These are phyloP conservation scores for Neomicropteryx cornuta DNA, from an alignment of 1,140 invertebrate genomes.

Conservation along the genomic window DNA sequence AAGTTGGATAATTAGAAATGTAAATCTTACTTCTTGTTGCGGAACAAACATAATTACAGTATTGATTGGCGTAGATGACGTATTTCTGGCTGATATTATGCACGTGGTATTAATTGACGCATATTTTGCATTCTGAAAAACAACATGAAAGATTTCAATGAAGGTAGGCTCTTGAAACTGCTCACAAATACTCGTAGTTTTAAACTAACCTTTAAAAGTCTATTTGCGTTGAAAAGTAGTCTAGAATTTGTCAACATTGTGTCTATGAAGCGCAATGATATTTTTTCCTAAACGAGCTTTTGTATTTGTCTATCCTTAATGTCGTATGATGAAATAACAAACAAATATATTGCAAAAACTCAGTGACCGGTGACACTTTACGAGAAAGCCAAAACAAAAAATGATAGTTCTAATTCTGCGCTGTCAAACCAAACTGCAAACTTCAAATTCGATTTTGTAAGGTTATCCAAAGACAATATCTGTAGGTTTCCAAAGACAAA, in stretches of 20 bases:
- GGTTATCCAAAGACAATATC: too few species aligned
- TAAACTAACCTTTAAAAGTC: conserved; percentile 24
- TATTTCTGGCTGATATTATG: conserved; percentile 38
- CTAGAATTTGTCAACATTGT: conserved; percentile 32
- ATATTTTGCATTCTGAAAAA: conserved; percentile 33
- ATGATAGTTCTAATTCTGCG: too few species aligned
- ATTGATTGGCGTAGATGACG: conserved; percentile 72
- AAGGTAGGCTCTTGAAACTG: conserved; percentile 1
- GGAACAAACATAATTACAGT: conserved; percentile 96
- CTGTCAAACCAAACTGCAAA: too few species aligned
- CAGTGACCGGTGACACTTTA: too few species aligned
- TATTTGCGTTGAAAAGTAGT: conserved; percentile 23
- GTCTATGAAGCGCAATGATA: too few species aligned
- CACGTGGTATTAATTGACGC: conserved; percentile 22
- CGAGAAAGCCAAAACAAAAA: too few species aligned
- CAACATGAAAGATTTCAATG: conserved; percentile 9
- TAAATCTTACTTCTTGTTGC: conserved; percentile 78
- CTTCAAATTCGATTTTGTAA: too few species aligned
- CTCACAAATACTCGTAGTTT: conserved; percentile 3
- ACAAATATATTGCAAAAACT: too few species aligned
- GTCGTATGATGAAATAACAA: too few species aligned
- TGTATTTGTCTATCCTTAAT: too few species aligned
- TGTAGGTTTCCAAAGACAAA: too few species aligned
- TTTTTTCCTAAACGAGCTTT: too few species aligned
- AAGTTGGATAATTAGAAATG: neutral